Evolutionary conservation across 1,140 invertebrate genomes (phyloP).

Genomic region (Solenopsis invicta): DNA sequence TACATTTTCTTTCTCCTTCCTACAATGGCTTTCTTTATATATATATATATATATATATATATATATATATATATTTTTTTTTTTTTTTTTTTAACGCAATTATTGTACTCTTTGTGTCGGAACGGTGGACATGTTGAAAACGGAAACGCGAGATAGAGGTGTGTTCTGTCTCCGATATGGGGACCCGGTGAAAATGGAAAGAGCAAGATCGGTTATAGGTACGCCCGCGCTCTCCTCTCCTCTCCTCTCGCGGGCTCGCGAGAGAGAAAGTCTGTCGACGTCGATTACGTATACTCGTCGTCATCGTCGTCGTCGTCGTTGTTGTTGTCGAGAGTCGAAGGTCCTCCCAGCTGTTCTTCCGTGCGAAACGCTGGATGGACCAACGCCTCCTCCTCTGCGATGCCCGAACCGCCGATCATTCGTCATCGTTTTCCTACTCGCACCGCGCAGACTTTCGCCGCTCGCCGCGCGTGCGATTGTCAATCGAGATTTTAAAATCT

Average conservation of each 20-base stretch:
- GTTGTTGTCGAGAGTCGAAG: slow-evolving; percentile 75
- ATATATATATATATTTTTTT: too few species aligned
- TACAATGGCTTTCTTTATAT: neutral
- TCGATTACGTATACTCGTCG: slow-evolving; percentile 77
- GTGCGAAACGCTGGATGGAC: slow-evolving; percentile 70
- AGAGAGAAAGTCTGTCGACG: slow-evolving; percentile 79
- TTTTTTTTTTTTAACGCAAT: slow-evolving; percentile 28
- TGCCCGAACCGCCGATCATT: neutral
- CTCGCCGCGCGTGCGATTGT: neutral
- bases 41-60: too few species aligned
- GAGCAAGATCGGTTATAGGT: slow-evolving; percentile 35
- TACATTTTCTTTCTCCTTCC: neutral
- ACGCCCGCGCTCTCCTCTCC: slow-evolving; percentile 21
- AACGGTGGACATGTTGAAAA: slow-evolving; percentile 18
- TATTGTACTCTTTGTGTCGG: slow-evolving; percentile 5
- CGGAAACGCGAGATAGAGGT: slow-evolving; percentile 19
- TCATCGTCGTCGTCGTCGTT: slow-evolving; percentile 56
- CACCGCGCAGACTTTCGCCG: slow-evolving; percentile 9
- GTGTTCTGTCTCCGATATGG: slow-evolving; percentile 4
- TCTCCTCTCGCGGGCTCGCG: slow-evolving; percentile 55
- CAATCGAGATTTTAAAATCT: slow-evolving; percentile 1
- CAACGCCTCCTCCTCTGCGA: slow-evolving; percentile 68
- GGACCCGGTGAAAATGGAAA: slow-evolving; percentile 51
- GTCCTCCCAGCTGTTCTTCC: slow-evolving; percentile 74
- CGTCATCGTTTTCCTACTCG: neutral